Conservation (phyloP, 2,113 vertebrate species). For the Fregata magnificens region DNA sequence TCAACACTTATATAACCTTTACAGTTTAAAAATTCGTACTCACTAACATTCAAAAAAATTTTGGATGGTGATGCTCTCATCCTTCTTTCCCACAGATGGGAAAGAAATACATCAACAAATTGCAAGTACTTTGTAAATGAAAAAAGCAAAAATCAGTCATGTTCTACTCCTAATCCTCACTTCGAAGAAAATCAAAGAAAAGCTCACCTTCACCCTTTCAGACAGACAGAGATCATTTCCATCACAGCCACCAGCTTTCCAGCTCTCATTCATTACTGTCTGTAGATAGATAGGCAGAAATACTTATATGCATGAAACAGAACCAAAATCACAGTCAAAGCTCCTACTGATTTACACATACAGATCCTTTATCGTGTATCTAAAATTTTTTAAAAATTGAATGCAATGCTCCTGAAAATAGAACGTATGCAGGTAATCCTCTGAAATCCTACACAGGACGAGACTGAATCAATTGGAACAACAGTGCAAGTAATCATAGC, state of each 20-base stretch:
- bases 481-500: neutral
- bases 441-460: neutral
- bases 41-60: neutral
- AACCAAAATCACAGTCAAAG: neutral
- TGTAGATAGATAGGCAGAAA: neutral
- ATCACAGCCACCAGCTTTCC: conserved; percentile 44
- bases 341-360: neutral
- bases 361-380: neutral
- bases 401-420: neutral
- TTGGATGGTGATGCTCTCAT: neutral
- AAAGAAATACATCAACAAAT: neutral
- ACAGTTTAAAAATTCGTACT: neutral
- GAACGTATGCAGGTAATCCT: neutral
- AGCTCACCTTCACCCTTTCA: conserved; percentile 63
- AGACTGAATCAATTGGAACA: neutral
- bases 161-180: neutral
- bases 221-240: conserved; percentile 29
- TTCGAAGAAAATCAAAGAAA: neutral
- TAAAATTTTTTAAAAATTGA: neutral
- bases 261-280: conserved; percentile 44
- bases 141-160: neutral
- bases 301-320: neutral
- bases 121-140: neutral
- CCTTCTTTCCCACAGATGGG: neutral
- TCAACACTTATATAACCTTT: neutral